Evolutionary conservation across 1,140 invertebrate genomes (phyloP).

Genomic region (Cyphomyrmex costatus): DNA sequence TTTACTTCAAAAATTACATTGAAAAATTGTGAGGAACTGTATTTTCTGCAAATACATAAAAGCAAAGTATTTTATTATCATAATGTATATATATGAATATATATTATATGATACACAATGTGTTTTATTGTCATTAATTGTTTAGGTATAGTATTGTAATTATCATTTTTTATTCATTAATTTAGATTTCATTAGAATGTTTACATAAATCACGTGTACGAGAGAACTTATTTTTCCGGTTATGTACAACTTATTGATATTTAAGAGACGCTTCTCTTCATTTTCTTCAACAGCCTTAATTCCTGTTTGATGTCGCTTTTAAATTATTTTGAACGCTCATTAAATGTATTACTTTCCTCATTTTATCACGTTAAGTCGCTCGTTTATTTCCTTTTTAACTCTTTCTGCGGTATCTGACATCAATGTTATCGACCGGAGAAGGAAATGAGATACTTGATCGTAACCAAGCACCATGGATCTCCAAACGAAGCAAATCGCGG

Average conservation of each 20-base stretch:
- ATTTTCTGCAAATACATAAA: neutral
- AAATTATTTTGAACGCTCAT: conserved; percentile 14
- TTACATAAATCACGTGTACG: neutral
- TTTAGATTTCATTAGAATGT: neutral
- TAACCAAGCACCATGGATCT: conserved; percentile 1
- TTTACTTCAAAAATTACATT: neutral
- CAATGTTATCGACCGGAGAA: neutral
- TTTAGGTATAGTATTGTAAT: neutral
- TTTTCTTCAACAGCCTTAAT: neutral
- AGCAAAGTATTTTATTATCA: neutral
- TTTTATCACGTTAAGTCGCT: conserved; percentile 3
- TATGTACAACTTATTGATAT: conserved; percentile 12
- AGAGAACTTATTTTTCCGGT: neutral
- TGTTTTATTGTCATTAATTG: neutral
- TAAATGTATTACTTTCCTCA: conserved; percentile 19
- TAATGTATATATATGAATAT: neutral
- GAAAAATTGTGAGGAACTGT: neutral
- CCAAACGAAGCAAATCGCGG: conserved; percentile 40
- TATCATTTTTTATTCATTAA: conserved; percentile 1
- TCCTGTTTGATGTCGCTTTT: neutral
- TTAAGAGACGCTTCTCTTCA: neutral
- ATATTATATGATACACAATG: neutral
- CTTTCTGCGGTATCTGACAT: conserved; percentile 1
- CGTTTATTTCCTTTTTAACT: neutral
- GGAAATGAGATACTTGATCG: conserved; percentile 30